Conservation (phyloP, 2,888 invertebrate species). For the Heteropelma amictum region DNA sequence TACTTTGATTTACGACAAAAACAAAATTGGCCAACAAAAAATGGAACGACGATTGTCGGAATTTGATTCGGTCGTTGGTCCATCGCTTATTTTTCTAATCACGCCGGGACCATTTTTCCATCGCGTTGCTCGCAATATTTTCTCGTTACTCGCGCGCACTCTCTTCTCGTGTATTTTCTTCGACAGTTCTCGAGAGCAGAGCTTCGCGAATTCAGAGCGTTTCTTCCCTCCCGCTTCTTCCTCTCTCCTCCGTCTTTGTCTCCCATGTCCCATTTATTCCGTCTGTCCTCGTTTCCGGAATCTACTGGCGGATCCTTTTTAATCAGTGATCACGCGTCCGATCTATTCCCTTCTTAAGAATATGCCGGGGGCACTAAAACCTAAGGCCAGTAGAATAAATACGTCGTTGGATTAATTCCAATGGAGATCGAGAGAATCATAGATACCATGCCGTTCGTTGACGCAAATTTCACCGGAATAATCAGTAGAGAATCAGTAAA, state of each 20-base stretch:
- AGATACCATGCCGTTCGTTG: not conserved
- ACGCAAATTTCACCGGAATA: not conserved
- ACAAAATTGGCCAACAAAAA: not conserved
- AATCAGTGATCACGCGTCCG: constrained; percentile 59
- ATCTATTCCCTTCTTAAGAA: constrained; percentile 25
- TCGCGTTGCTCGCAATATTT: not conserved
- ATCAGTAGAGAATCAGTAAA: not conserved
- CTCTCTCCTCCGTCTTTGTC: constrained; percentile 9
- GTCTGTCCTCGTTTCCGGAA: constrained; percentile 21
- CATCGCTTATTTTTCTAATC: constrained; percentile 1
- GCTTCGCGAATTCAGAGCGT: not conserved
- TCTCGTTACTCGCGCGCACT: constrained; percentile 40
- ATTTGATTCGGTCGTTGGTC: not conserved
- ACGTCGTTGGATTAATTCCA: constrained; percentile 55
- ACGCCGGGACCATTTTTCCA: not conserved
- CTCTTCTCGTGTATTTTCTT: constrained; percentile 2
- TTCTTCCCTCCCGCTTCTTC: not conserved
- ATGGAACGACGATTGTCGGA: not conserved
- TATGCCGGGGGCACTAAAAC: constrained; percentile 46
- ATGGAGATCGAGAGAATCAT: constrained; percentile 6
- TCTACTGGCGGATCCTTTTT: constrained; percentile 49
- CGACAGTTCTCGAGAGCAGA: constrained; percentile 29
- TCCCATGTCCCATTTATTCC: too few relatives aligned
- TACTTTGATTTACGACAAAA: not conserved
- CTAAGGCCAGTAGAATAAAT: constrained; percentile 48